Evolutionary conservation across 2,888 invertebrate genomes (phyloP).

Genomic region (Schizotus pectinicornis): DNA sequence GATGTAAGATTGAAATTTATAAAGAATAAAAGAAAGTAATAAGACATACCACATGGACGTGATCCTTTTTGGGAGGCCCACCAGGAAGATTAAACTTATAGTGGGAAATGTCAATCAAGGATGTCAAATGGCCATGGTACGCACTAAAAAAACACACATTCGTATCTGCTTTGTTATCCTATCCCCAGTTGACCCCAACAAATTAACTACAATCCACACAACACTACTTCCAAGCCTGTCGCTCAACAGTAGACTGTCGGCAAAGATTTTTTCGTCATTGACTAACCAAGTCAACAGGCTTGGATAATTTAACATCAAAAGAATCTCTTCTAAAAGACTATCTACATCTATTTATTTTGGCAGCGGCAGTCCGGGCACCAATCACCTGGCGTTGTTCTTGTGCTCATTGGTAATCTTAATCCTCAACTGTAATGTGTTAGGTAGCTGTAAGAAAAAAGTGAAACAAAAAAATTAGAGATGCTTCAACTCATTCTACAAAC

Average conservation of each 20-base stretch:
- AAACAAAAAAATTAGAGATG: constrained; percentile 50
- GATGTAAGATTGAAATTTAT: too few species aligned
- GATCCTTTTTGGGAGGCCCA: constrained; percentile 80
- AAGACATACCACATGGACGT: constrained; percentile 85
- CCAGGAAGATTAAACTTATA: constrained; percentile 95
- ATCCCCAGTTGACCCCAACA: constrained; percentile 18
- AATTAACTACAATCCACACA: constrained; percentile 10
- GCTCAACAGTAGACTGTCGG: too few species aligned
- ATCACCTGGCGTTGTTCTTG: background rate
- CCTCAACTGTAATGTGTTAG: constrained; percentile 28
- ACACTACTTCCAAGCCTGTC: constrained; percentile 24
- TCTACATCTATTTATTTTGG: too few species aligned
- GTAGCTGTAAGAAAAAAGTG: constrained; percentile 55
- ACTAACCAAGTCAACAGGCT: constrained; percentile 14
- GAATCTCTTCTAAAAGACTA: constrained; percentile 1
- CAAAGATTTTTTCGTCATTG: background rate
- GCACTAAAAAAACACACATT: constrained; percentile 77
- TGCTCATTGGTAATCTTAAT: background rate
- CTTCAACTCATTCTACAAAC: constrained; percentile 17
- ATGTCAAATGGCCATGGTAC: constrained; percentile 97
- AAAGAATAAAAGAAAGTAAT: background rate
- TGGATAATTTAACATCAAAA: constrained; percentile 13
- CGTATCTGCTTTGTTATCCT: constrained; percentile 23
- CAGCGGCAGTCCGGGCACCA: too few species aligned
- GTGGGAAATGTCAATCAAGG: constrained; percentile 96